Percentiles rank a stretch among this genome's conserved stretches.
These are phyloP conservation scores for Malachius bipustulatus DNA, from an alignment of 2,888 invertebrate species.

Conservation along the genomic window DNA sequence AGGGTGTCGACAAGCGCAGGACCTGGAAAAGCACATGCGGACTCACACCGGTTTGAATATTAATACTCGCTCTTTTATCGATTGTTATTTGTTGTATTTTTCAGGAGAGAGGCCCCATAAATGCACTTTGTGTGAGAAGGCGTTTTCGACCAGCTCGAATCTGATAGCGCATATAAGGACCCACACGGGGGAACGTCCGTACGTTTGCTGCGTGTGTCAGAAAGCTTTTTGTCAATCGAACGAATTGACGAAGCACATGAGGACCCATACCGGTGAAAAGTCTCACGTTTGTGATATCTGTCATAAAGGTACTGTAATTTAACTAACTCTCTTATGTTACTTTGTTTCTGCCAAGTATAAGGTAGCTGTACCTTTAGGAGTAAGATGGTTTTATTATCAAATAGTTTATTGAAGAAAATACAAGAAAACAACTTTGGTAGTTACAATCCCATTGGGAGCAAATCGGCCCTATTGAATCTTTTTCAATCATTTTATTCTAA, in stretches of 20 bases:
- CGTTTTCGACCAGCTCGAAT: slow-evolving; percentile 39
- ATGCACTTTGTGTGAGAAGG: slow-evolving; percentile 36
- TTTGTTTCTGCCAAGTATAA: too few relatives aligned
- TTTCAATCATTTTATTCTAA: too few relatives aligned
- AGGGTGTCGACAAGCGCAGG: slow-evolving; percentile 37
- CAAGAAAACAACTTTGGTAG: too few relatives aligned
- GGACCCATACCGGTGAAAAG: slow-evolving; percentile 39
- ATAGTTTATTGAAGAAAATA: too few relatives aligned
- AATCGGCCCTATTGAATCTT: too few relatives aligned
- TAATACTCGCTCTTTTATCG: slow-evolving; percentile 2
- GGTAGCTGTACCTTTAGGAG: too few relatives aligned
- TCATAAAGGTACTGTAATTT: slow-evolving; percentile 36
- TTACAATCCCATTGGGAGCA: too few relatives aligned
- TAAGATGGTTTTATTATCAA: too few relatives aligned
- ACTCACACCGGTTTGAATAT: slow-evolving; percentile 34
- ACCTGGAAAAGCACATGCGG: slow-evolving; percentile 38
- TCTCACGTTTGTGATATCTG: slow-evolving; percentile 39
- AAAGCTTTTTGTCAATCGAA: slow-evolving; percentile 39
- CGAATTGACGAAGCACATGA: slow-evolving; percentile 37
- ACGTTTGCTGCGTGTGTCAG: slow-evolving; percentile 37
- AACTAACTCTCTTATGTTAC: too few relatives aligned
- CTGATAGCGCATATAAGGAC: slow-evolving; percentile 37
- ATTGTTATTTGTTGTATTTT: too few relatives aligned
- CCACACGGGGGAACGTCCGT: slow-evolving; percentile 38
- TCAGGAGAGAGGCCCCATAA: slow-evolving; percentile 37